phyloP scores from a whole-genome alignment of 2,113 vertebrate species.

The Pedionomus torquatus region DNA sequence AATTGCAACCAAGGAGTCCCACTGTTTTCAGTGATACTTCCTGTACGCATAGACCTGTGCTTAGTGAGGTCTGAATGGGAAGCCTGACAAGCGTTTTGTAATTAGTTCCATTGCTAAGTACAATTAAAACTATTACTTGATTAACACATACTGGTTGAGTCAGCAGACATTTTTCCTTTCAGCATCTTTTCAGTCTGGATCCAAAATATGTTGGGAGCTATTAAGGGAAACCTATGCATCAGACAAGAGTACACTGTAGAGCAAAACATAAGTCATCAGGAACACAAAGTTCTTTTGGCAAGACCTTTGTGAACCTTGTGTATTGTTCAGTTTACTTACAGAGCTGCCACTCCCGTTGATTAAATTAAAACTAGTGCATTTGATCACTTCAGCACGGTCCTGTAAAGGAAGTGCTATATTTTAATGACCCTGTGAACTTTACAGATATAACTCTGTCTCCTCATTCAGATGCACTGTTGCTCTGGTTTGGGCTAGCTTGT shows the following conservation, averaged over 20 bases:
- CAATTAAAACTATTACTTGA: not conserved
- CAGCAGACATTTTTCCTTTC: not conserved
- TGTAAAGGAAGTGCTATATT: not conserved
- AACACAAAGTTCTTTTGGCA: not conserved
- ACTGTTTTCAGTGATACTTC: not conserved
- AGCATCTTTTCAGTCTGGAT: not conserved
- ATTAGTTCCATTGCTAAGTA: not conserved
- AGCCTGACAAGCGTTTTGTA: not conserved
- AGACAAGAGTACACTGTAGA: not conserved
- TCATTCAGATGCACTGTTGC: not conserved
- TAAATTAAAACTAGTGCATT: not conserved
- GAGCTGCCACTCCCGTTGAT: not conserved
- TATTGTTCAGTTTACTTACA: not conserved
- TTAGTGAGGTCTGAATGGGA: not conserved
- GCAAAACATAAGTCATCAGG: not conserved
- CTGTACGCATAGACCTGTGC: not conserved
- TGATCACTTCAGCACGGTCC: not conserved
- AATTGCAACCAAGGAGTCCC: not conserved
- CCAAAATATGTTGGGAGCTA: not conserved
- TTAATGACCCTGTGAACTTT: not conserved
- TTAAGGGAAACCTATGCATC: not conserved
- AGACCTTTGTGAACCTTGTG: not conserved
- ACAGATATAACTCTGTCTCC: not conserved
- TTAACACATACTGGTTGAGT: not conserved
- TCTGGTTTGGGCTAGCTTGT: not conserved